Evolutionary conservation across 2,888 invertebrate species (phyloP), one percentile per base, ranked within the genome.

Genomic region (Ectemnius continuus): DNA sequence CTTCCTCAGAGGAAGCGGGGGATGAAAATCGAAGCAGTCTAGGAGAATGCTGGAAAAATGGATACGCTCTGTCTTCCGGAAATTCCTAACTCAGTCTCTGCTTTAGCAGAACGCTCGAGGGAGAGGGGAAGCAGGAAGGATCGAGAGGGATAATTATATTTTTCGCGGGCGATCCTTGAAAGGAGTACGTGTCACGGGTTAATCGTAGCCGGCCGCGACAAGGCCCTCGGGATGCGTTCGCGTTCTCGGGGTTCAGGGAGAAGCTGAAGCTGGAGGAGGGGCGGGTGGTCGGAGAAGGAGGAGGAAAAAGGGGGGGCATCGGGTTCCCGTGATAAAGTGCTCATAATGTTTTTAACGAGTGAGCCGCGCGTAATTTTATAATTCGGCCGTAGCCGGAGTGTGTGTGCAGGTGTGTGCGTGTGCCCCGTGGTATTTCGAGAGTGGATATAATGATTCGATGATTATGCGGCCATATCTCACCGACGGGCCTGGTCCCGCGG

Each of bases 401-500:
- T 16, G 52, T 14, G 52, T 52, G 80, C 80, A 14, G 52, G 52
- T 14, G 52, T 16, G n/a, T 16, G 52, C n/a, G 52, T 52, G 68
- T 81, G 82, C 76, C 73, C 80, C 80, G 76, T 76, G 83, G 83
- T 83, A 83, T 84, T 83, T 82, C 80, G 74, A 84, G 84, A 84
- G 84, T 84, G 84, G 85, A 78, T 84, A 89, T 89, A 89, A 89
- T 89, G 88, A 88, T 89, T 89, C 86, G 89, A 89, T 88, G 88
- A 89, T 89, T 89, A 89, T 89, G 87, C 84, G 89, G 88, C 88
- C 88, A 89, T 89, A 89, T 89, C 88, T 88, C 89, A 89, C 88
- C 88, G 86, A 84, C 83, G 79, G 23, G 84, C 82, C 82, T 82
- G 82, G 81, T 87, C 36, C 86, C 79, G 80, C 76, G 36, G 36